Conservation (phyloP, 2,797 vertebrate species). For the Rachycentron canadum region DNA sequence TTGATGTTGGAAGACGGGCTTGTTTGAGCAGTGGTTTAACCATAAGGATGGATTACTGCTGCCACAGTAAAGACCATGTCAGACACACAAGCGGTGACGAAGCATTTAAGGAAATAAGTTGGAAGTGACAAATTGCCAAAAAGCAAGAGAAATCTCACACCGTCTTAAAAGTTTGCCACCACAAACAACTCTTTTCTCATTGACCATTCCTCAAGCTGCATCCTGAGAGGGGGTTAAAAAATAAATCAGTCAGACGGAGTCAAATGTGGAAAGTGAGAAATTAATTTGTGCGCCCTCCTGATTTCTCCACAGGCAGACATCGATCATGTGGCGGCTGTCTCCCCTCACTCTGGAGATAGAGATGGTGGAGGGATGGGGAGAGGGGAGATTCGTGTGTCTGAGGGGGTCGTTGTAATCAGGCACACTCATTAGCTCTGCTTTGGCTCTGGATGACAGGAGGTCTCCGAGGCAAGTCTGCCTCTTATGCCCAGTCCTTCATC, state of each 20-base stretch:
- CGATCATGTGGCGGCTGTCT: constrained; percentile 83
- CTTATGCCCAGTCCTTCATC: constrained; percentile 78
- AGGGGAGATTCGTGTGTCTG: constrained; percentile 78
- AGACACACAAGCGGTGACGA: neutral
- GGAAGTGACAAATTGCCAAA: constrained; percentile 19
- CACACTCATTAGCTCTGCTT: constrained; percentile 83
- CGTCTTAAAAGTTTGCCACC: constrained; percentile 36
- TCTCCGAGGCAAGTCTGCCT: constrained; percentile 77
- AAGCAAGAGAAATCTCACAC: neutral
- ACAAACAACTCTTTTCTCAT: constrained; percentile 52
- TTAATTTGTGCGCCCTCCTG: constrained; percentile 86
- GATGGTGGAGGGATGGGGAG: constrained; percentile 65
- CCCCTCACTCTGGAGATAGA: constrained; percentile 78
- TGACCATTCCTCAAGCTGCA: constrained; percentile 68
- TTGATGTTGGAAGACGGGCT: constrained; percentile 20
- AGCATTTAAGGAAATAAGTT: constrained; percentile 44
- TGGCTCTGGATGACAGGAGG: constrained; percentile 83
- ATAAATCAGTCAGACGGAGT: constrained; percentile 82
- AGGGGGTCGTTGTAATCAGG: constrained; percentile 84
- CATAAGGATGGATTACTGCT: constrained; percentile 8
- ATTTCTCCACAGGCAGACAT: constrained; percentile 87
- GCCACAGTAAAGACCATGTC: neutral
- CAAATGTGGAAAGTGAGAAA: constrained; percentile 87
- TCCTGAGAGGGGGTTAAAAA: constrained; percentile 74
- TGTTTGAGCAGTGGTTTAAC: constrained; percentile 36